These are phyloP conservation scores for Linepithema humile DNA, from an alignment of 1,140 invertebrate species.

Conservation along the genomic window DNA sequence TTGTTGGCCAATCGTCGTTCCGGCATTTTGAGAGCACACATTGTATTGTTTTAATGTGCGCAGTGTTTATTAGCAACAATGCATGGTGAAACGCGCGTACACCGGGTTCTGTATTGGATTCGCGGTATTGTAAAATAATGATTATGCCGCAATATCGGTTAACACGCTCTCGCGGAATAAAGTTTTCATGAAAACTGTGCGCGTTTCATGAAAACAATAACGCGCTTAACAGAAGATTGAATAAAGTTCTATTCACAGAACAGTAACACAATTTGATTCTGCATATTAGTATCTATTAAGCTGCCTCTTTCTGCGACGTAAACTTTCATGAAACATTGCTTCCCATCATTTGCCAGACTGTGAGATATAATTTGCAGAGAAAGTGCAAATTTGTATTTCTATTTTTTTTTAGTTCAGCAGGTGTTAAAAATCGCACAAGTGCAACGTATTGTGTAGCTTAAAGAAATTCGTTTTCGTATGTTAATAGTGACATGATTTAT, in stretches of 20 bases:
- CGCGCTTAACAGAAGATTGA: background rate
- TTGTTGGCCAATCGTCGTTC: background rate
- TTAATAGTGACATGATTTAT: too few relatives aligned
- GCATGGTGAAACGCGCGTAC: too few relatives aligned
- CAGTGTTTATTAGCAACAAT: background rate
- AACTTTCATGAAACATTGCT: background rate
- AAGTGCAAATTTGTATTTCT: background rate
- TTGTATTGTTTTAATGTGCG: slow-evolving; percentile 14
- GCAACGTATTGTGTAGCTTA: background rate
- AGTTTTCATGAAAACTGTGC: background rate
- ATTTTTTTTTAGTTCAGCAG: background rate
- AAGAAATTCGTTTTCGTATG: too few relatives aligned
- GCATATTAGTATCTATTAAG: background rate
- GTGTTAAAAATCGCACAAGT: background rate
- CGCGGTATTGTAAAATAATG: slow-evolving; percentile 13
- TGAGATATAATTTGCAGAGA: background rate
- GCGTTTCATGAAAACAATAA: background rate
- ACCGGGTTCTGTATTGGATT: too few relatives aligned
- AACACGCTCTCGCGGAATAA: background rate
- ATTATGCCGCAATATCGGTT: slow-evolving; percentile 1
- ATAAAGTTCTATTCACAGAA: background rate
- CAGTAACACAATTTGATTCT: background rate
- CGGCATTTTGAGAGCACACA: background rate
- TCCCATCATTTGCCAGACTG: background rate
- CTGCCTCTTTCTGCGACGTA: background rate